phyloP scores from a whole-genome alignment of 2,113 vertebrate species.

The Origma solitaria region DNA sequence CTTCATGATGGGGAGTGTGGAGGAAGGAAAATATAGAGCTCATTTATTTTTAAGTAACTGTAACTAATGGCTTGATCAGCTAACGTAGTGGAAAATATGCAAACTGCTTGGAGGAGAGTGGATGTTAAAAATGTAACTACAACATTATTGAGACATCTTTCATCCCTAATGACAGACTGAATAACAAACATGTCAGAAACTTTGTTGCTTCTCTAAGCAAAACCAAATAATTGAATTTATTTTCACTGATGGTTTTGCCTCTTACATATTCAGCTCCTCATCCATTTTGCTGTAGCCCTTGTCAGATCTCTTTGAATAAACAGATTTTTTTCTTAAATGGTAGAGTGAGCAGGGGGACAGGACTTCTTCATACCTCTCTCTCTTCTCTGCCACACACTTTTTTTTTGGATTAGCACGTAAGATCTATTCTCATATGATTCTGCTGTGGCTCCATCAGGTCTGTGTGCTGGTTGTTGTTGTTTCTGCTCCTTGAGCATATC shows the following conservation, averaged over 20 bases:
- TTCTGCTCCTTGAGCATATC: background rate
- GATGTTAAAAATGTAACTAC: slow-evolving; percentile 67
- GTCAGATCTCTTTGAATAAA: background rate
- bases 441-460: background rate
- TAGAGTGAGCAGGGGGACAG: background rate
- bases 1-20: background rate
- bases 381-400: background rate
- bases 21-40: slow-evolving; percentile 34
- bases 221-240: slow-evolving; percentile 52
- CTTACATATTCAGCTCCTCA: background rate
- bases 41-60: slow-evolving; percentile 69
- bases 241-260: slow-evolving; percentile 33
- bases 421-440: background rate
- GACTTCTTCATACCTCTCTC: background rate
- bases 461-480: background rate
- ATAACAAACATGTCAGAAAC: slow-evolving; percentile 66
- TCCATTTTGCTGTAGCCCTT: slow-evolving; percentile 23
- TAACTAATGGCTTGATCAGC: slow-evolving; percentile 66
- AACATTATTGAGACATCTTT: slow-evolving; percentile 62
- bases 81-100: slow-evolving; percentile 68
- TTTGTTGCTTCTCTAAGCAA: slow-evolving; percentile 59
- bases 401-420: background rate
- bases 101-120: slow-evolving; percentile 62
- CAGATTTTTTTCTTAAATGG: background rate
- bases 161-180: slow-evolving; percentile 61